phyloP scores from a whole-genome alignment of 92 coral and sea anemone genomes.

The Actinostola sp. region DNA sequence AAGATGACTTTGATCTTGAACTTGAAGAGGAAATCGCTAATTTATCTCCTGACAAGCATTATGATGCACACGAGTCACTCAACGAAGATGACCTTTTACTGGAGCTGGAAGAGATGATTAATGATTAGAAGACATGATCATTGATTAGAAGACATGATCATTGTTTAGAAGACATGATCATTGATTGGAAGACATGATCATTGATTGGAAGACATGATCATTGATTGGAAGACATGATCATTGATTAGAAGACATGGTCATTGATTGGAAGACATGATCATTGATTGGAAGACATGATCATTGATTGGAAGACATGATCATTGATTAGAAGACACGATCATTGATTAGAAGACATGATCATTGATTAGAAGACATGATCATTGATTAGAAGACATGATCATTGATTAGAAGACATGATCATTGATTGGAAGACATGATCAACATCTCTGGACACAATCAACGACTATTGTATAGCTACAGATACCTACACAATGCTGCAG shows the following conservation, averaged over 20 bases:
- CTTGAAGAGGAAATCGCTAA: constrained; percentile 77
- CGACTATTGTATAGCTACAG: background rate
- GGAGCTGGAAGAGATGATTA: constrained; percentile 97
- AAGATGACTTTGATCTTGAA: constrained; percentile 72
- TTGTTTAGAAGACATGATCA: background rate
- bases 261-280: background rate
- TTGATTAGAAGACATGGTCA: background rate
- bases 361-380: constrained; percentile 6
- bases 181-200: constrained; percentile 2
- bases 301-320: background rate
- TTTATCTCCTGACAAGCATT: constrained; percentile 53
- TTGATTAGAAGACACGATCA: background rate
- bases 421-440: background rate
- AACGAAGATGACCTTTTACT: constrained; percentile 88
- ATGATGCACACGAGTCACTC: constrained; percentile 41
- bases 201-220: background rate
- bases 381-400: background rate
- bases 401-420: background rate
- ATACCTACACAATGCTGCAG: background rate
- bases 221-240: background rate
- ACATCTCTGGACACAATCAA: background rate
- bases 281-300: background rate
- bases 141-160: constrained; percentile 36
- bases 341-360: background rate
- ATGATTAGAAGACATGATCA: constrained; percentile 72